These are phyloP conservation scores for Saimiri boliviensis DNA, from an alignment of 2,113 vertebrate genomes.

Conservation along the genomic window DNA sequence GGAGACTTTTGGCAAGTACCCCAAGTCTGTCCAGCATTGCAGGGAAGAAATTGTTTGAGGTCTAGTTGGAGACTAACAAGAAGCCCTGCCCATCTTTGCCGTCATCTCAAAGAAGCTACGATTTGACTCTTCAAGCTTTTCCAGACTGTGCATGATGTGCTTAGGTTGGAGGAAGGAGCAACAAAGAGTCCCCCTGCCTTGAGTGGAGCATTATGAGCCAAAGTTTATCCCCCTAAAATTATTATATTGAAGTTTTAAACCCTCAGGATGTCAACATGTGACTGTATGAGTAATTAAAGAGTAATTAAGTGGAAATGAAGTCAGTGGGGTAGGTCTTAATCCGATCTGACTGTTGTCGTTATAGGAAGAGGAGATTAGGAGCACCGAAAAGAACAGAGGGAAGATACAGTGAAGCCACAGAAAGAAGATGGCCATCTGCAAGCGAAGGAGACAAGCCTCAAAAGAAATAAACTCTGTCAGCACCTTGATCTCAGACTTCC, in stretches of 20 bases:
- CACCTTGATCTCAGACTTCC: neutral
- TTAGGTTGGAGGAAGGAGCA: neutral
- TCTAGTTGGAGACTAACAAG: neutral
- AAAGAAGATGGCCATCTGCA: neutral
- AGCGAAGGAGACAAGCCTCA: neutral
- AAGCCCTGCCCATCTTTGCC: neutral
- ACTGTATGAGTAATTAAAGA: neutral
- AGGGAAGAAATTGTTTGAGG: neutral
- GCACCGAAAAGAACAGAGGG: neutral
- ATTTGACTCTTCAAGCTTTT: neutral
- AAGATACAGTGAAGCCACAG: neutral
- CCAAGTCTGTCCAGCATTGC: neutral
- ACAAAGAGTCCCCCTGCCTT: neutral
- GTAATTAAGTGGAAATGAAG: neutral
- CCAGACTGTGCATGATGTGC: neutral
- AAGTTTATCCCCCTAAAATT: neutral
- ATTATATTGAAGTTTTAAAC: neutral
- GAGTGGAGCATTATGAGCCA: too few species aligned
- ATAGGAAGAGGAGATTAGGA: neutral
- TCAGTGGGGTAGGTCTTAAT: neutral
- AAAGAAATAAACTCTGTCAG: neutral
- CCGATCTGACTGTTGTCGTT: neutral
- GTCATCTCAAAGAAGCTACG: neutral
- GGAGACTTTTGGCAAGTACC: neutral
- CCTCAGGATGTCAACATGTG: neutral